These are phyloP conservation scores for Irena cyanogastra DNA, from an alignment of 2,113 vertebrate genomes.

Conservation along the genomic window DNA sequence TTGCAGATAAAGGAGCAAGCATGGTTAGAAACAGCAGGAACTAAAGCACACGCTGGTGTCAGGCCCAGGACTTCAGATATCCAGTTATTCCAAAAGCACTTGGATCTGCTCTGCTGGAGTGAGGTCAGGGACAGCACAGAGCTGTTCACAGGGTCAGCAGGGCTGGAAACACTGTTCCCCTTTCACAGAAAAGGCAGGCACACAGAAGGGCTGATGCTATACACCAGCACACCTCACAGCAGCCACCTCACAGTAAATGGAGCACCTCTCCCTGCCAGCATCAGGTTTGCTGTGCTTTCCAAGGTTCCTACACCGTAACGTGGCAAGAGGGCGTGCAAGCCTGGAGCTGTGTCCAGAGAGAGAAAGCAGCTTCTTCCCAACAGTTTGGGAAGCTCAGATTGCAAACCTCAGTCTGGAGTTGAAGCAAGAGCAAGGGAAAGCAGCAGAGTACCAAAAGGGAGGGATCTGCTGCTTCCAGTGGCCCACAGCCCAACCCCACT, in stretches of 20 bases:
- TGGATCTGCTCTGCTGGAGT: background rate
- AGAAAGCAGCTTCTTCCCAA: background rate
- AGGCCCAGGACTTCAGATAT: background rate
- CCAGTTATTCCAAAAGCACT: background rate
- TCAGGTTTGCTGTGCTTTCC: background rate
- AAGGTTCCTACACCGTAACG: background rate
- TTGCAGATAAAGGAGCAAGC: background rate
- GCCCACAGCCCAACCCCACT: rapidly evolving
- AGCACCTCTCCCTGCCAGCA: background rate
- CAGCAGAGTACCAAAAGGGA: background rate
- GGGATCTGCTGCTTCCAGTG: background rate
- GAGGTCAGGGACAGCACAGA: background rate
- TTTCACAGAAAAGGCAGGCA: background rate
- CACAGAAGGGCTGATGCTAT: background rate
- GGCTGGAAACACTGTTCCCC: background rate
- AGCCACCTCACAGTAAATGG: background rate
- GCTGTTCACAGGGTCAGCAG: rapidly evolving
- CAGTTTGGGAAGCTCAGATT: background rate
- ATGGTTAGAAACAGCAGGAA: background rate
- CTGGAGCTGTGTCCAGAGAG: background rate
- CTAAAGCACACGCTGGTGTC: background rate
- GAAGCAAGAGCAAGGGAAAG: background rate
- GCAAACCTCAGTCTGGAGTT: background rate
- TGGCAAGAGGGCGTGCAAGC: background rate
- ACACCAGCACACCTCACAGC: background rate